These are phyloP conservation scores for Altica lythri DNA, from an alignment of 2,888 invertebrate species.

Conservation along the genomic window DNA sequence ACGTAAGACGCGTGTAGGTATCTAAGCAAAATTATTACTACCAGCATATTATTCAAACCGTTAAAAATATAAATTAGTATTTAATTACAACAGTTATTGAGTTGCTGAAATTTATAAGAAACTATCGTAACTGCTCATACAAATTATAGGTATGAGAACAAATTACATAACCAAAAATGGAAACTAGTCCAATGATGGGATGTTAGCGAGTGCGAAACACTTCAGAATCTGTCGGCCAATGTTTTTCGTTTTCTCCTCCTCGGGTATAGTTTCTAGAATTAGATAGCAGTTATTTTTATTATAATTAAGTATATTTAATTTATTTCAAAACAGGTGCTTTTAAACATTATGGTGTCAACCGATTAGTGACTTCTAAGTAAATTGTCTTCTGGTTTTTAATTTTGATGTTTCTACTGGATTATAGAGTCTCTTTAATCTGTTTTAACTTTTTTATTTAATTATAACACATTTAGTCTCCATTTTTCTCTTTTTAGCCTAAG, in stretches of 20 bases:
- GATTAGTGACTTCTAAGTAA: too few species aligned
- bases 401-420: too few species aligned
- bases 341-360: too few species aligned
- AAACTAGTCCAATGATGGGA: background rate
- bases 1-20: too few species aligned
- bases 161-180: background rate
- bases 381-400: too few species aligned
- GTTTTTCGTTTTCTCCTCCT: background rate
- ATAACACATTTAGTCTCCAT: too few species aligned
- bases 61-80: background rate
- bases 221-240: background rate
- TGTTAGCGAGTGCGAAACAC: background rate
- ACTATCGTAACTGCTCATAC: background rate
- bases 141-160: background rate
- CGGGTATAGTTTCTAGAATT: background rate
- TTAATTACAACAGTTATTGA: background rate
- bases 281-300: too few species aligned
- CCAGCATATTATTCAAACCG: background rate
- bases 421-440: too few species aligned
- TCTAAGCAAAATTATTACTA: background rate
- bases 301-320: too few species aligned
- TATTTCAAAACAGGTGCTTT: too few species aligned
- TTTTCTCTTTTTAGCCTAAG: too few species aligned
- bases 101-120: background rate
- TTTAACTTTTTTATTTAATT: too few species aligned